Percentiles rank a stretch among this genome's conserved stretches.
Conservation (phyloP, 2,888 invertebrate genomes). For the Phalera bucephala region DNA sequence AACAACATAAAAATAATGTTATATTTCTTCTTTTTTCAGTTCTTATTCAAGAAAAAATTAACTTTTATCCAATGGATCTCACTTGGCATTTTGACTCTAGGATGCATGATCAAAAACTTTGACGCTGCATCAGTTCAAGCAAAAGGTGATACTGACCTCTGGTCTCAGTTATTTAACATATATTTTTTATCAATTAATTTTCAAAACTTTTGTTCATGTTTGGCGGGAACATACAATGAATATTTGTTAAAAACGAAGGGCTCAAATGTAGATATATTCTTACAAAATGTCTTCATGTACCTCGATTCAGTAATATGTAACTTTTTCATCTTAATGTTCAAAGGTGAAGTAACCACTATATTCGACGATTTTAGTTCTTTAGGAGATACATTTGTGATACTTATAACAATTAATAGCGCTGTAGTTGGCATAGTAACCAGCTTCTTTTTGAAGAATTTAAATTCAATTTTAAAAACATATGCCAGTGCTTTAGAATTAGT, state of each 20-base stretch:
- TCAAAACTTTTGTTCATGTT: slow-evolving; percentile 95
- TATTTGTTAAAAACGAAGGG: slow-evolving; percentile 94
- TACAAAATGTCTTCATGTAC: slow-evolving; percentile 98
- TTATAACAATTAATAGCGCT: slow-evolving; percentile 94
- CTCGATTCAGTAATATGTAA: slow-evolving; percentile 97
- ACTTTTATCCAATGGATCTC: slow-evolving; percentile 94
- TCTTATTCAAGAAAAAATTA: slow-evolving; percentile 92
- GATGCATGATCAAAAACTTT: slow-evolving; percentile 95
- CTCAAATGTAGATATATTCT: slow-evolving; percentile 92
- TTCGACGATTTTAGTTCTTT: slow-evolving; percentile 84
- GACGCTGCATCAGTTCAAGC: slow-evolving; percentile 71
- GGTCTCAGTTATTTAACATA: slow-evolving; percentile 77
- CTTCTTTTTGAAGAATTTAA: slow-evolving; percentile 95
- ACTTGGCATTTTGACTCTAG: slow-evolving; percentile 91
- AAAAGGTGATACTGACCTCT: slow-evolving; percentile 44
- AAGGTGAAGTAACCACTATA: slow-evolving; percentile 85
- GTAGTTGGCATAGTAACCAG: slow-evolving; percentile 96
- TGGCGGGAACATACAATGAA: slow-evolving; percentile 98
- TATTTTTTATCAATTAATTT: slow-evolving; percentile 86
- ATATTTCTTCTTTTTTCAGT: slow-evolving; percentile 76
- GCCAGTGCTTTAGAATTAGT: slow-evolving; percentile 96
- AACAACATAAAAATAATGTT: neutral
- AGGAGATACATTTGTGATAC: slow-evolving; percentile 87
- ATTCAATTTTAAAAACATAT: slow-evolving; percentile 97
- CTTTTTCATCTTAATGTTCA: slow-evolving; percentile 85